Base-by-base conservation (phyloP, 2,797 vertebrate species). In the Champsocephalus esox region DNA sequence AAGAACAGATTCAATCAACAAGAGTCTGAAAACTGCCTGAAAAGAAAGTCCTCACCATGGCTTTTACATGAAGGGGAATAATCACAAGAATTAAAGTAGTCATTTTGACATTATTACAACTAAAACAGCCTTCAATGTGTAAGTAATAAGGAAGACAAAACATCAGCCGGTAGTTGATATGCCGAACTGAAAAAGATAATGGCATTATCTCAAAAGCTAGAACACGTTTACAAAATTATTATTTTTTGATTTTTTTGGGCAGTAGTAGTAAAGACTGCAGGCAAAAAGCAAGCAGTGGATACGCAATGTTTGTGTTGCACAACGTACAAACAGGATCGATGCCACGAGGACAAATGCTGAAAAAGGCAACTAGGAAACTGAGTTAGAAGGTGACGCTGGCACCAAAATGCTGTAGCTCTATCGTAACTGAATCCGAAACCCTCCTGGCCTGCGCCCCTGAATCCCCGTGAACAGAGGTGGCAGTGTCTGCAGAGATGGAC, bases 321-420 rank as follows among this genome's bases (percentile, higher is more conserved):
- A 63, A 70, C 21, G 48, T 64, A 75, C 68, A 77, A 66, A 80
- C 54, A 66, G 62, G 61, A 75, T 17, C 74, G 85, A 84, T 67
- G 81, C 71, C 78, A 83, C 57, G 61, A 80, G 83, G 83, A 88
- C 81, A 79, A 75, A 89, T 62, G 89, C 74, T 81, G 84, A 92
- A 89, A 57, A 94, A 89, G 94, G 92, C 94, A 92, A 91, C 92
- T 63, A 88, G 91, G 91, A 92, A 87, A 89, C 75, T 80, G 88
- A 90, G 81, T 72, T 60, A 67, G 77, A 80, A 17, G 75, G 75
- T 76, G 77, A 84, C 78, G 48, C 78, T 38, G 83, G 87, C 87
- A 86, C 67, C 88, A 70, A 80, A 80, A 84, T 21, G 72, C 83
- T 75, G 86, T 54, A 67, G 80, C 78, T 84, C 75, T 64, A 75